These are phyloP conservation scores for Sarcophaga rosellei DNA, from an alignment of 2,888 invertebrate species.

Conservation along the genomic window DNA sequence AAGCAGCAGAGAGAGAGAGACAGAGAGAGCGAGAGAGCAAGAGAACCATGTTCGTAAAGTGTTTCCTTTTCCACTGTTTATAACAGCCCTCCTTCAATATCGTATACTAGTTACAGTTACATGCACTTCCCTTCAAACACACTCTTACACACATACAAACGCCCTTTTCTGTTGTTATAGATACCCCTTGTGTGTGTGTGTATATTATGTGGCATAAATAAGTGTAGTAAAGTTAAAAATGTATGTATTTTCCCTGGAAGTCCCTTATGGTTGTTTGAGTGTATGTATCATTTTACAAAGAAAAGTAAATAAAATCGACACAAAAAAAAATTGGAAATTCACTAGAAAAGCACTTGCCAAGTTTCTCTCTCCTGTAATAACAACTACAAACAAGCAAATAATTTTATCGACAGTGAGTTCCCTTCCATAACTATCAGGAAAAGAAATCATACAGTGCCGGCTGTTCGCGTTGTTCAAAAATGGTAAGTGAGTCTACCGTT, in stretches of 20 bases:
- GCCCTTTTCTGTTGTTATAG: neutral
- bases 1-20: no score
- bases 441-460: no score
- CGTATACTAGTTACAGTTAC: no score
- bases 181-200: neutral
- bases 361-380: constrained; percentile 37
- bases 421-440: neutral
- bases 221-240: constrained; percentile 27
- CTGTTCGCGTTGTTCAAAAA: no score
- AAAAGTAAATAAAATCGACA: constrained; percentile 14
- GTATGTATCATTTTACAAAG: constrained; percentile 40
- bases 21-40: no score
- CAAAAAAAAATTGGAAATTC: neutral
- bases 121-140: no score
- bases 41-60: constrained; percentile 11
- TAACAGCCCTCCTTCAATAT: no score
- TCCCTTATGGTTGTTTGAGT: neutral
- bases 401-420: constrained; percentile 29
- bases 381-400: constrained; percentile 15
- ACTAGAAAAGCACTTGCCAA: constrained; percentile 40
- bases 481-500: no score
- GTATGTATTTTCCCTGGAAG: constrained; percentile 18
- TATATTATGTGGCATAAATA: neutral
- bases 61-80: constrained; percentile 30
- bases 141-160: no score